Evolutionary conservation across 2,797 vertebrate species (phyloP), one percentile per base, ranked within the genome.

Genomic region (Schizothorax lantsangensis): DNA sequence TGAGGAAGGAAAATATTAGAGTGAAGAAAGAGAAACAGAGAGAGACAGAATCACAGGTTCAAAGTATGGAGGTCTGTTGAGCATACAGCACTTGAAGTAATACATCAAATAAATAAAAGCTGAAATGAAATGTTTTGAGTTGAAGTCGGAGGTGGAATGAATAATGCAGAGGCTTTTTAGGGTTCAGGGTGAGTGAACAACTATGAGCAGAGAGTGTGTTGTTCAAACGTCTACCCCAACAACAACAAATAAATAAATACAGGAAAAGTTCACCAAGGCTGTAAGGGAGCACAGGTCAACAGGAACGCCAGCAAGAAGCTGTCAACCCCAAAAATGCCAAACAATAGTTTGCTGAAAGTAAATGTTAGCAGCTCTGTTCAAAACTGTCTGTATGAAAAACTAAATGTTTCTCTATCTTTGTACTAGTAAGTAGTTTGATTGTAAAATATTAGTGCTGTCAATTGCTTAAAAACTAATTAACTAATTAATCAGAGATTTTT

Each of bases 21-120:
- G 3, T 19, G 33, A 52, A 86, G 54, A 62, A 47, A 66, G 15
- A 93, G 92, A 54, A 47, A 83, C 15, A 6, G 26, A 79, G 30
- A 72, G 33, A 64, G n/a, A 54, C 3, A 73, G 40, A 19, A 14
- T 40, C 71, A 30, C 21, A 21, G 14, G n/a, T 57, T 26, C 21
- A 71, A 79, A 17, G 19, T 10, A 83, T 38, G 77, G 47, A 80
- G 40, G 38, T 72, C 85, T 40, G 64, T 40, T 45, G 72, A 91
- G 86, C 88, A 91, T 86, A 86, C 74, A 88, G 71, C 75, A 90
- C 88, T 86, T 79, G 38, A 87, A 87, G 85, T 73, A 88, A 92
- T 90, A 88, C 84, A 84, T 91, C 88, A 89, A 88, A 83, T 86
- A 89, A 93, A 92, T 89, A 88, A 89, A 92, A 91, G 88, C 38